A percentile compares a stretch with the other conserved stretches of the same genome.
Conservation (phyloP, 2,113 vertebrate genomes). For the Syngnathus floridae region DNA sequence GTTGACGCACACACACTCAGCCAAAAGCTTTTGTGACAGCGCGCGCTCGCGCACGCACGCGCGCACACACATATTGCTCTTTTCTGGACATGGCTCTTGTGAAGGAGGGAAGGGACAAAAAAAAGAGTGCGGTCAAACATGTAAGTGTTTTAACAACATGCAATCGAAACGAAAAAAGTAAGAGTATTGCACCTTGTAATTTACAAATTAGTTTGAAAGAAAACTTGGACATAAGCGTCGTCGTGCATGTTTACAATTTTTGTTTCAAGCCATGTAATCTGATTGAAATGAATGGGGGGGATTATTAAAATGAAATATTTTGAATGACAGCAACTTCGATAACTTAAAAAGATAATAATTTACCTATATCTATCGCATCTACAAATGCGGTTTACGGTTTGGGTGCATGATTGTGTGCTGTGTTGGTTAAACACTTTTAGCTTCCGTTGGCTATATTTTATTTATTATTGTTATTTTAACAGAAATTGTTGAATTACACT, state of each 20-base stretch:
- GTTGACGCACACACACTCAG: conserved; percentile 31
- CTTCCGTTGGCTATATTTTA: not conserved
- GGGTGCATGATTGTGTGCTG: too few species aligned
- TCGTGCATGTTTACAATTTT: too few species aligned
- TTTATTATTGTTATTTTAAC: not conserved
- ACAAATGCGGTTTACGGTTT: too few species aligned
- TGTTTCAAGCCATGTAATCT: too few species aligned
- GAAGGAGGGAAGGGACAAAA: not conserved
- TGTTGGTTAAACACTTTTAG: not conserved
- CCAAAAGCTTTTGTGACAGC: conserved; percentile 50
- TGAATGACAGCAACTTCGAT: too few species aligned
- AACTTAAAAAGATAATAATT: too few species aligned
- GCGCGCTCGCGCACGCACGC: not conserved
- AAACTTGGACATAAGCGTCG: not conserved
- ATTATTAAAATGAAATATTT: too few species aligned
- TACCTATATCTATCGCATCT: too few species aligned
- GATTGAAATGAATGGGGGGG: too few species aligned
- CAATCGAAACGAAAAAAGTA: not conserved
- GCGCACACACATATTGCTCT: not conserved
- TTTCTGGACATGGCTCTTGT: not conserved
- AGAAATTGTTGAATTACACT: not conserved
- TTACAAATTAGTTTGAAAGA: not conserved
- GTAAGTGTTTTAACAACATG: not conserved
- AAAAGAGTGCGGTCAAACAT: not conserved
- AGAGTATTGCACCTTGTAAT: not conserved